Conservation (phyloP, 2,797 vertebrate species). For the Pantherophis alleghaniensis region DNA sequence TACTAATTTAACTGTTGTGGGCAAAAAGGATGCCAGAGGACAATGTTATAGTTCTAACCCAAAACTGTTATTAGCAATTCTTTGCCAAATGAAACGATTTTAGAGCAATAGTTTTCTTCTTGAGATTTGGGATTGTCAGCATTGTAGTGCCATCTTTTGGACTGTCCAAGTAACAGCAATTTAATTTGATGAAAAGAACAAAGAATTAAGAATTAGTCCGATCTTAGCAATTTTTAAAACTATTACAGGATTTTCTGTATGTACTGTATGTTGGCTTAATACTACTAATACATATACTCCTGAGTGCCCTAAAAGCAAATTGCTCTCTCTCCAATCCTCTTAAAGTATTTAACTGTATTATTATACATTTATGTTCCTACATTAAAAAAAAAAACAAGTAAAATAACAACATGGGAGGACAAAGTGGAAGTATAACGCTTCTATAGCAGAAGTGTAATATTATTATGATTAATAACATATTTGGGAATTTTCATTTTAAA, state of each 20-base stretch:
- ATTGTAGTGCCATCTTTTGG: conserved; percentile 25
- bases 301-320: neutral
- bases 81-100: neutral
- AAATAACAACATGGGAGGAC: neutral
- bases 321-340: neutral
- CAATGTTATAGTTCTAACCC: neutral
- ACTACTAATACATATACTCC: neutral
- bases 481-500: neutral
- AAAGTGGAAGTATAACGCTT: neutral
- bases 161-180: neutral
- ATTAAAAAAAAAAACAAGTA: neutral
- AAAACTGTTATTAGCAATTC: neutral
- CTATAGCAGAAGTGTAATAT: neutral
- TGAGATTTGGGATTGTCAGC: neutral
- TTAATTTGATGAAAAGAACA: neutral
- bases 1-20: neutral
- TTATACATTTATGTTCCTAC: neutral
- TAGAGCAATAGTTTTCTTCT: neutral
- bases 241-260: neutral
- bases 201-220: neutral
- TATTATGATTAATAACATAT: neutral
- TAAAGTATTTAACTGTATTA: neutral
- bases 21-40: neutral
- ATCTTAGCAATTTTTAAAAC: neutral
- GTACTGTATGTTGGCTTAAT: neutral